These are phyloP conservation scores for Cynodonichthys magdalenae DNA, from an alignment of 2,797 vertebrate genomes.

Conservation along the genomic window DNA sequence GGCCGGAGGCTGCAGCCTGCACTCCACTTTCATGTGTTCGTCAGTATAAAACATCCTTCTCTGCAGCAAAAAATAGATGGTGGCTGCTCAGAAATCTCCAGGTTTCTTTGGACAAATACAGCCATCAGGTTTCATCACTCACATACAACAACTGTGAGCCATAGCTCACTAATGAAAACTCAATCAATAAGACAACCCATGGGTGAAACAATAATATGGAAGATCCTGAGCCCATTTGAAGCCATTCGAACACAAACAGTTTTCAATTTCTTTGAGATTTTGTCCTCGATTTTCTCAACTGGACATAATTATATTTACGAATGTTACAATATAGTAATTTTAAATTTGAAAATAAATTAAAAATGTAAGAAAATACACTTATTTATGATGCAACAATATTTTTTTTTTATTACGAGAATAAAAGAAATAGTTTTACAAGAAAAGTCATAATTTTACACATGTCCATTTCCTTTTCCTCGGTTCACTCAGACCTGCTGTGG, in stretches of 20 bases:
- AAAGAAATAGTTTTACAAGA: too few relatives aligned
- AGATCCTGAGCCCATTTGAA: constrained; percentile 5
- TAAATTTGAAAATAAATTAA: background rate
- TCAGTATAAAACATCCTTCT: constrained; percentile 40
- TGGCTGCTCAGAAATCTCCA: constrained; percentile 35
- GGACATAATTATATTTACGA: background rate
- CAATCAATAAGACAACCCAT: constrained; percentile 50
- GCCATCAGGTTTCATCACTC: constrained; percentile 25
- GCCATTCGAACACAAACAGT: background rate
- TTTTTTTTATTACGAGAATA: too few relatives aligned
- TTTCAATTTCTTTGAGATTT: background rate
- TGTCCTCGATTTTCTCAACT: constrained; percentile 3
- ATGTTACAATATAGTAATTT: background rate
- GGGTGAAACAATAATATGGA: constrained; percentile 37
- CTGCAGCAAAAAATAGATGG: constrained; percentile 25
- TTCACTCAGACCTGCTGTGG: too few relatives aligned
- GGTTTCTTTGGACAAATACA: constrained; percentile 50
- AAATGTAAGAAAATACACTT: background rate
- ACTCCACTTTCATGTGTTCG: constrained; percentile 46
- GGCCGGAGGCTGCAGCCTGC: constrained; percentile 63
- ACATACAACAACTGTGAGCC: constrained; percentile 40
- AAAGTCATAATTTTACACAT: too few relatives aligned
- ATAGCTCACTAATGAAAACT: constrained; percentile 48
- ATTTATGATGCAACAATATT: too few relatives aligned
- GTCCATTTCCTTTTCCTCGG: too few relatives aligned